Evolutionary conservation across 2,113 vertebrate species (phyloP).

Genomic region (Pterocles orientalis): DNA sequence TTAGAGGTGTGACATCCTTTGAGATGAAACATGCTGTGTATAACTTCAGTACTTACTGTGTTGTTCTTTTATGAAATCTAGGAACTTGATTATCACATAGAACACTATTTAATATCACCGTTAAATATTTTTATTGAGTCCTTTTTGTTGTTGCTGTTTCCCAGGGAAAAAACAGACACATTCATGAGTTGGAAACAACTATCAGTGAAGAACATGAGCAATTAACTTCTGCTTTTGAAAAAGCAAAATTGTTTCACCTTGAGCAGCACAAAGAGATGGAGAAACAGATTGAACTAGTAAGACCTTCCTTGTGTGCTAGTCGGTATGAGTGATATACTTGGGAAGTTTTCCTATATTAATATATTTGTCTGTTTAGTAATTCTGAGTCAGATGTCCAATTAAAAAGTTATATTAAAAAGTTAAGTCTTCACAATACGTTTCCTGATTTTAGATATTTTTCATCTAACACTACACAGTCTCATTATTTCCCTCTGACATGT

Average conservation of each 20-base stretch:
- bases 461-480: neutral
- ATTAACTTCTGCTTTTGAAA: constrained; percentile 82
- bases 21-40: neutral
- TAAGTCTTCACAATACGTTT: neutral
- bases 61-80: neutral
- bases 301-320: neutral
- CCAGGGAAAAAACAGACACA: constrained; percentile 79
- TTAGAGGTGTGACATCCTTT: neutral
- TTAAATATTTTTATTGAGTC: neutral
- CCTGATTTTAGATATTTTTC: neutral
- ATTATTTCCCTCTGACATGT: neutral
- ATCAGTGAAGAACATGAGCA: constrained; percentile 82
- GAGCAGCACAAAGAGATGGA: constrained; percentile 85
- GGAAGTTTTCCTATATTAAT: neutral
- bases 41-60: neutral
- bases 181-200: constrained; percentile 82
- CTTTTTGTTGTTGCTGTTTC: neutral
- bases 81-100: neutral
- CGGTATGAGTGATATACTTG: neutral
- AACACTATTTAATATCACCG: neutral
- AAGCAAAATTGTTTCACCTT: constrained; percentile 76
- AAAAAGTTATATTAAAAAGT: neutral
- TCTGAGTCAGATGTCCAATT: neutral
- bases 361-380: neutral
- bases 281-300: constrained; percentile 86